Evolutionary conservation across 2,113 vertebrate species (phyloP), one percentile per base, ranked within the genome.

Genomic region (Vidua macroura): DNA sequence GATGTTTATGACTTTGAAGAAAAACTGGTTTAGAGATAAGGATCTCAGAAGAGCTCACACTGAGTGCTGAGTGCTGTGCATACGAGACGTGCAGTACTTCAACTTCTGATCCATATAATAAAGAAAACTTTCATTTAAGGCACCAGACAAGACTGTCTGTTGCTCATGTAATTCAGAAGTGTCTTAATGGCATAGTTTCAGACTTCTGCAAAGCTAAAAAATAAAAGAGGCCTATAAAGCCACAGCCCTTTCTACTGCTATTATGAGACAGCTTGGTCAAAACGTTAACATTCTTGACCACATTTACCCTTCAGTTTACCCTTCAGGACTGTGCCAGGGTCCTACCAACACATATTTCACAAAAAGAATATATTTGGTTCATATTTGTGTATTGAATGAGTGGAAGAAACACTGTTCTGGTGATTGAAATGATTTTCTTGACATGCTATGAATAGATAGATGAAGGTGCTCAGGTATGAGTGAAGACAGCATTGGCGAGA

Each of bases 1-100:
- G 86, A 88, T 94, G 88, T 82, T 94, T 90, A 90, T 88, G 69
- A 74, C 84, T 87, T 89, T 73, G 90, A 92, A 80, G 82, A 87
- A 91, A 87, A 92, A 83, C 58, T 86, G 39, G 44, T 91, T 79
- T 69, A 39, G 46, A 92, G 92, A 96, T 90, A 89, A 83, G 83
- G 46, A 93, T 94, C 91, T 67, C 56, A 35, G 84, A 89, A 92
- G 85, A 88, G 93, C 85, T 76, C 66, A 44, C 41, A 9, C 48
- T 68, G 84, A 88, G 77, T 72, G 67, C 83, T 7, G 44, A 94
- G 74, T 74, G 81, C 72, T 90, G 64, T 49, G 70, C 53, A 14
- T 12, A 39, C 33, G 74, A 78, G 82, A 77, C 0, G 0, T 84
- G 83, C 2, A 4, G 31, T 89, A 15, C 59, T 93, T 83, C 48